Percentiles rank a stretch among this genome's conserved stretches.
Conservation (phyloP, 2,888 invertebrate genomes). For the Fragum whitleyi region DNA sequence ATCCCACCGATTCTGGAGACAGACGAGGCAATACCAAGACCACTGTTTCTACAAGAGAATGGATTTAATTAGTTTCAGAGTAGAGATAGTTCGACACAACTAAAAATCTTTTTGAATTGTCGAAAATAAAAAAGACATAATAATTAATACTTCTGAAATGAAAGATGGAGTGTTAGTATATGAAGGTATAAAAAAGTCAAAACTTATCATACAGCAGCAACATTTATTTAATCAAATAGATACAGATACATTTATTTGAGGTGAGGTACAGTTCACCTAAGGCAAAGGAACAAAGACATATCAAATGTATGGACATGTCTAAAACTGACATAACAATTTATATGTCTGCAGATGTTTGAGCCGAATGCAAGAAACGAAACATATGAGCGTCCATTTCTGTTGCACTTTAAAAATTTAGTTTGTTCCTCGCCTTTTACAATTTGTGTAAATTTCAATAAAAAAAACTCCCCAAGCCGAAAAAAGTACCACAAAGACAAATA, state of each 20-base stretch:
- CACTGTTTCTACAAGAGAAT: constrained; percentile 69
- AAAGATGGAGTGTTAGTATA: constrained; percentile 24
- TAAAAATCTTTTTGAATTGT: not conserved
- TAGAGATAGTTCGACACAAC: not conserved
- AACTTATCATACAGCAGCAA: constrained; percentile 5
- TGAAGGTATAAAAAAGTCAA: constrained; percentile 20
- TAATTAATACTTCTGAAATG: constrained; percentile 20
- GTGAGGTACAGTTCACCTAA: constrained; percentile 14
- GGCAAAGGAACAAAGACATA: constrained; percentile 17
- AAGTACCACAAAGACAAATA: not conserved
- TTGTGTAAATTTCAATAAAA: not conserved
- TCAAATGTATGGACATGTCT: constrained; percentile 1
- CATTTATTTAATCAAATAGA: constrained; percentile 1
- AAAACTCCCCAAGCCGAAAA: not conserved
- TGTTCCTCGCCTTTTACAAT: constrained; percentile 29
- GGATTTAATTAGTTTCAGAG: not conserved
- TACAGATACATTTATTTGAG: constrained; percentile 13
- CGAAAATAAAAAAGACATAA: constrained; percentile 3
- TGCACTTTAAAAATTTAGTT: constrained; percentile 1
- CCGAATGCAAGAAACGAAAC: not conserved
- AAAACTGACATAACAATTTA: not conserved
- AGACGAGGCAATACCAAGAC: constrained; percentile 76
- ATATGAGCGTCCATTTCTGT: not conserved
- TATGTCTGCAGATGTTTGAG: not conserved
- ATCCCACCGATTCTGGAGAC: constrained; percentile 79